Evolutionary conservation across 2,797 vertebrate genomes (phyloP), one percentile per base, ranked within the genome.

Genomic region (Aldrovandia affinis): DNA sequence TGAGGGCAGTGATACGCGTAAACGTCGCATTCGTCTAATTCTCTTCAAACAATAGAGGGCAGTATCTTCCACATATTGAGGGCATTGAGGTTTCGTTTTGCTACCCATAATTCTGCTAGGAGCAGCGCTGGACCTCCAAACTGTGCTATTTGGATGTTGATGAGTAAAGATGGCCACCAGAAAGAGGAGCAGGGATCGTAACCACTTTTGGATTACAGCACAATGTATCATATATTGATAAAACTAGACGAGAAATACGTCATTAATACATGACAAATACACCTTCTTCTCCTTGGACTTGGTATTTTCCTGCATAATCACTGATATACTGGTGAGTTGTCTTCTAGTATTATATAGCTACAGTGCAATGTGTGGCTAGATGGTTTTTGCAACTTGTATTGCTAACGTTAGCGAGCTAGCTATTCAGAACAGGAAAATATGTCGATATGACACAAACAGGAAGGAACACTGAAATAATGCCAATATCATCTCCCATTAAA

Each of bases 131-230:
- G 73, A 47, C 42, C 39, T 77, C 73, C 39, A 77, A 77, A 20
- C 25, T 25, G 22, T 44, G 73, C 73, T 77, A 68, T 75, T 55
- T 47, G 82, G 82, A 83, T 73, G 65, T 73, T 75, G 61, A 55
- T 65, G 82, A 83, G 54, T 81, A 82, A 81, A 83, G 70, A 86
- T 83, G 85, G 85, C 85, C 82, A 86, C 85, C 85, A 57, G 57
- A 44, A 79, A 75, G 65, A 82, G 54, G 75, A 79, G 61, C 36
- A 79, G 81, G 70, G 61, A 52, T 77, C 57, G 73, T 39, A 54
- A 68, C 59, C 39, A 63, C 78, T 65, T 59, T 78, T 20, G 83
- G 44, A 84, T 81, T 81, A 42, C 57, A 65, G 55, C 81, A 44
- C 65, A 59, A 65, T 81, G 57, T 61, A 47, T 81, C 59, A 57